These are phyloP conservation scores for Cheilinus undulatus DNA, from an alignment of 2,113 vertebrate species.

Conservation along the genomic window DNA sequence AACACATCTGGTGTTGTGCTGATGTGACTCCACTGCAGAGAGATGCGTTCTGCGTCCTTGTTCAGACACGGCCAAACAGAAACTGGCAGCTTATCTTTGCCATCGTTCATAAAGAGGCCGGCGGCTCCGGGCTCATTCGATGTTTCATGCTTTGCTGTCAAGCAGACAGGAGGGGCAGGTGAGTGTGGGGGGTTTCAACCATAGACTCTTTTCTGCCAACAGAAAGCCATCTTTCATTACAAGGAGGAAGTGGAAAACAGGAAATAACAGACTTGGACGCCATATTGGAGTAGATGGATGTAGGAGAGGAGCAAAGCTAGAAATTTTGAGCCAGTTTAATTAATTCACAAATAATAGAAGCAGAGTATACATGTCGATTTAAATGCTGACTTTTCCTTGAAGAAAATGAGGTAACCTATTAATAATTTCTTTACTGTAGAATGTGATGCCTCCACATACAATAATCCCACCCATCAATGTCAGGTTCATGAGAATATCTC, in stretches of 20 bases:
- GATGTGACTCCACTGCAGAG: constrained; percentile 44
- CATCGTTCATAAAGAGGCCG: constrained; percentile 66
- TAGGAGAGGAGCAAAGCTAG: not conserved
- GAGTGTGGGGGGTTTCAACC: constrained; percentile 13
- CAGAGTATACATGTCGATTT: too few relatives aligned
- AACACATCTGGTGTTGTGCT: constrained; percentile 29
- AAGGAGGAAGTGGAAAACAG: constrained; percentile 10
- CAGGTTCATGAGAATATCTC: too few relatives aligned
- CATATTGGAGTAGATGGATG: constrained; percentile 38
- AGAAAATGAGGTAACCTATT: too few relatives aligned
- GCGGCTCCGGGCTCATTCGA: constrained; percentile 19
- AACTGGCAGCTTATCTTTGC: constrained; percentile 55
- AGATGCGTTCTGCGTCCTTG: constrained; percentile 43
- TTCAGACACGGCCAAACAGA: constrained; percentile 42
- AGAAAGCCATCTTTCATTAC: constrained; percentile 55
- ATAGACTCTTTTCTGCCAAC: constrained; percentile 32
- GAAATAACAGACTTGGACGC: constrained; percentile 47
- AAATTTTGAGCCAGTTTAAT: too few relatives aligned
- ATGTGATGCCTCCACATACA: too few relatives aligned
- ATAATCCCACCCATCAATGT: too few relatives aligned
- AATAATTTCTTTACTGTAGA: too few relatives aligned
- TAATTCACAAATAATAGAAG: too few relatives aligned
- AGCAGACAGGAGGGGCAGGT: not conserved
- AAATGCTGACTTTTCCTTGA: too few relatives aligned
- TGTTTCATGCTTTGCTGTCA: constrained; percentile 45